Evolutionary conservation across 2,113 vertebrate species (phyloP).

Genomic region (Hippolais icterina): DNA sequence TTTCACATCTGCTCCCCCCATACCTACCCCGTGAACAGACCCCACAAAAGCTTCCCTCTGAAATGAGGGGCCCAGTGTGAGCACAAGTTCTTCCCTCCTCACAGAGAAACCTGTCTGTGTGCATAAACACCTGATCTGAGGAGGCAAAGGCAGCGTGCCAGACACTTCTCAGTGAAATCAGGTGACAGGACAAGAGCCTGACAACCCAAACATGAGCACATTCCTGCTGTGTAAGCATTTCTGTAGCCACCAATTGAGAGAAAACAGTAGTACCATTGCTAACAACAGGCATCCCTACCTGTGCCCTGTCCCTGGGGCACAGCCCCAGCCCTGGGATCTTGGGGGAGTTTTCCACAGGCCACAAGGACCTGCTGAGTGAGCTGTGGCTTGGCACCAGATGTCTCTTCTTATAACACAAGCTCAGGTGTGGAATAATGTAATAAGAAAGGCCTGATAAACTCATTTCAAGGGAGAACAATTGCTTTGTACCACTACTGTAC

Average conservation of each 20-base stretch:
- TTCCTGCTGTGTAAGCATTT: background rate
- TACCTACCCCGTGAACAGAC: background rate
- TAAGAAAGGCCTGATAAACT: background rate
- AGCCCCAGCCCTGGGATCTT: background rate
- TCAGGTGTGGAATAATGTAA: background rate
- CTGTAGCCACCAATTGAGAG: background rate
- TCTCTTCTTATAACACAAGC: background rate
- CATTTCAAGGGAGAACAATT: background rate
- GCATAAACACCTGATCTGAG: background rate
- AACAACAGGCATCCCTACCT: fast-evolving
- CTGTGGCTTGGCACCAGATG: background rate
- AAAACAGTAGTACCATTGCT: background rate
- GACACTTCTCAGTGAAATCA: background rate
- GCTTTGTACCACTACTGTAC: background rate
- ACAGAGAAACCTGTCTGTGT: background rate
- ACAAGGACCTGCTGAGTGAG: background rate
- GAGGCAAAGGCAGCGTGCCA: background rate
- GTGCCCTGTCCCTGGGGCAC: background rate
- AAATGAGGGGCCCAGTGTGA: fast-evolving
- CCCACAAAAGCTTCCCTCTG: background rate
- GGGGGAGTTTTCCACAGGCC: background rate
- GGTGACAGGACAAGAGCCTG: background rate
- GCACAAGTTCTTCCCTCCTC: background rate
- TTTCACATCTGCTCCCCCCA: background rate
- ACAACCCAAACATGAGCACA: background rate